These are phyloP conservation scores for Beaufortia kweichowensis DNA, from an alignment of 2,113 vertebrate genomes.

Conservation along the genomic window DNA sequence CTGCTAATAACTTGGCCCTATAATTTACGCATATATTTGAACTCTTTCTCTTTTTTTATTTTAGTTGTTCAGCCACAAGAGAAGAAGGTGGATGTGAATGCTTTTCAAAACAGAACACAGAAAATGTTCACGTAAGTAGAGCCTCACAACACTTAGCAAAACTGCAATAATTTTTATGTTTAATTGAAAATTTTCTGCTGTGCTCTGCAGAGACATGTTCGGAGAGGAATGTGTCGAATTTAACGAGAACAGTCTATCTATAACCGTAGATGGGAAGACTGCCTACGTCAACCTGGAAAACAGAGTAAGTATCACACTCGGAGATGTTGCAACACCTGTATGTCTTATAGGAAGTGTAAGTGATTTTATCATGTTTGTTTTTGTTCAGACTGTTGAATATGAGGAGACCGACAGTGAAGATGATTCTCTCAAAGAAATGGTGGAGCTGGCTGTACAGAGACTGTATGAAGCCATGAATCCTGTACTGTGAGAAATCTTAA, in stretches of 20 bases:
- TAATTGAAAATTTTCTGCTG: neutral
- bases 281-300: slow-evolving; percentile 83
- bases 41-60: slow-evolving; percentile 41
- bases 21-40: neutral
- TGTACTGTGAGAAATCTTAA: slow-evolving; percentile 65
- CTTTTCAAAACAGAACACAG: slow-evolving; percentile 83
- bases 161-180: neutral
- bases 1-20: neutral
- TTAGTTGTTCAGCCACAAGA: slow-evolving; percentile 74
- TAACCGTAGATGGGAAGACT: slow-evolving; percentile 87
- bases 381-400: slow-evolving; percentile 79
- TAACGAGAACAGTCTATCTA: slow-evolving; percentile 74
- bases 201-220: slow-evolving; percentile 87
- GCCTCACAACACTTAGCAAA: neutral
- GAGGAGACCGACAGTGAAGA: slow-evolving; percentile 84
- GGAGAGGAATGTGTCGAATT: slow-evolving; percentile 88
- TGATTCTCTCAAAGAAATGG: slow-evolving; percentile 86
- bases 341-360: no score
- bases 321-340: neutral
- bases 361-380: slow-evolving; percentile 6
- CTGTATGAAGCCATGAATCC: slow-evolving; percentile 88
- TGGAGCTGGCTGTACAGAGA: slow-evolving; percentile 85
- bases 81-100: slow-evolving; percentile 76
- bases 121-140: slow-evolving; percentile 91
- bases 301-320: slow-evolving; percentile 73